Percentiles rank a stretch among this genome's conserved stretches.
These are phyloP conservation scores for Tetrax tetrax DNA, from an alignment of 2,113 vertebrate genomes.

Conservation along the genomic window DNA sequence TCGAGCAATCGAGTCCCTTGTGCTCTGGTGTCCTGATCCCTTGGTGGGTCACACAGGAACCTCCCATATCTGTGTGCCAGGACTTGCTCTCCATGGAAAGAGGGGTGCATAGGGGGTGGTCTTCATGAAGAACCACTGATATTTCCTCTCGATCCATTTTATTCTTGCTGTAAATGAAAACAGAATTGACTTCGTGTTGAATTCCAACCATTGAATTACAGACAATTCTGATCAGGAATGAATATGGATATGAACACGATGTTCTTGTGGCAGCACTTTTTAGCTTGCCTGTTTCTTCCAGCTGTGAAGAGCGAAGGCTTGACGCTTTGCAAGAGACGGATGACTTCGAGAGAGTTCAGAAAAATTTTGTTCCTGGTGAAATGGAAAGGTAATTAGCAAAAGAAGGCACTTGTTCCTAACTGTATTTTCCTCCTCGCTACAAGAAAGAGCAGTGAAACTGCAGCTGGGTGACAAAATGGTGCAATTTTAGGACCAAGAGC, in stretches of 20 bases:
- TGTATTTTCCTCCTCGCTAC: not conserved
- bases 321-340: not conserved
- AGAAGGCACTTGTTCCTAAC: not conserved
- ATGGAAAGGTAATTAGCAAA: slow-evolving; percentile 53
- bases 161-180: not conserved
- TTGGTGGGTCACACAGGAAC: not conserved
- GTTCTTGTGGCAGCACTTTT: not conserved
- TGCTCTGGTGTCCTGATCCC: not conserved
- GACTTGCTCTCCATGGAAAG: not conserved
- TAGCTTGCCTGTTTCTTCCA: slow-evolving; percentile 26
- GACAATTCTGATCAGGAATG: not conserved
- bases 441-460: not conserved
- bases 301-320: not conserved
- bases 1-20: not conserved
- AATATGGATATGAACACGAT: not conserved
- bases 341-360: not conserved
- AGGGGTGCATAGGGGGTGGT: not conserved
- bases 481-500: not conserved
- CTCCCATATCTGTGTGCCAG: too few species aligned
- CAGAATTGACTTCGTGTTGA: not conserved
- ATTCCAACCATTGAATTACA: not conserved
- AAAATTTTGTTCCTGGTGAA: not conserved
- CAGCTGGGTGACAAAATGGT: not conserved
- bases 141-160: not conserved
- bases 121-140: not conserved